These are phyloP conservation scores for Aphaenogaster rudis DNA, from an alignment of 1,140 invertebrate genomes.

Conservation along the genomic window DNA sequence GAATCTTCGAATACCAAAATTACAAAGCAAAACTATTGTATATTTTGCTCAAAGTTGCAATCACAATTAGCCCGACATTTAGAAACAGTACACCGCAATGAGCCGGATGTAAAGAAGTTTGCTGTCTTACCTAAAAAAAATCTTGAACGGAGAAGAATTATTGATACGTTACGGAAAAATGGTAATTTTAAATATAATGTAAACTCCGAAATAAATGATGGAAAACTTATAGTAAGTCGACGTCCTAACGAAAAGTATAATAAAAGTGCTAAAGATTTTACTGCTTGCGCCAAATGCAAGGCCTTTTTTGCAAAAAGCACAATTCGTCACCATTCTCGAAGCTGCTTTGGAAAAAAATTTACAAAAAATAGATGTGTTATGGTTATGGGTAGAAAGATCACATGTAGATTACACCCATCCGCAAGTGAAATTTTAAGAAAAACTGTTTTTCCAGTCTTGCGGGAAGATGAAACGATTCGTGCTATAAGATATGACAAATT, in stretches of 20 bases:
- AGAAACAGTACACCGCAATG: background rate
- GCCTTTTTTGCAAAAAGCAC: background rate
- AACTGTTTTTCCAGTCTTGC: too few relatives aligned
- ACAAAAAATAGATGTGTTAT: background rate
- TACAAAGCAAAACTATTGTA: background rate
- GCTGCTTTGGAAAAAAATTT: background rate
- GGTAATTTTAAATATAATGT: background rate
- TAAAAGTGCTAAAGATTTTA: background rate
- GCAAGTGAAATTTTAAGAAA: too few relatives aligned
- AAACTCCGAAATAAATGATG: background rate
- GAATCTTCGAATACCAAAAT: background rate
- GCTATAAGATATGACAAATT: too few relatives aligned
- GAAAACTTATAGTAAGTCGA: background rate
- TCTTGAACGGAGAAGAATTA: background rate
- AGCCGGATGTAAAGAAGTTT: background rate
- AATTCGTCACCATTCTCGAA: background rate
- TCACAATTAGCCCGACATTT: background rate
- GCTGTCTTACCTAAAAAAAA: background rate
- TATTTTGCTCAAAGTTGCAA: background rate
- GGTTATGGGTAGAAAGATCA: background rate
- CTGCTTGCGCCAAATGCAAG: background rate
- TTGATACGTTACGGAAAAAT: background rate
- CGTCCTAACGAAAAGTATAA: background rate
- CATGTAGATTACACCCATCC: too few relatives aligned
- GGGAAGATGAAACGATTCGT: background rate